Evolutionary conservation across 2,113 vertebrate species (phyloP).

Genomic region (Ailurus styani): DNA sequence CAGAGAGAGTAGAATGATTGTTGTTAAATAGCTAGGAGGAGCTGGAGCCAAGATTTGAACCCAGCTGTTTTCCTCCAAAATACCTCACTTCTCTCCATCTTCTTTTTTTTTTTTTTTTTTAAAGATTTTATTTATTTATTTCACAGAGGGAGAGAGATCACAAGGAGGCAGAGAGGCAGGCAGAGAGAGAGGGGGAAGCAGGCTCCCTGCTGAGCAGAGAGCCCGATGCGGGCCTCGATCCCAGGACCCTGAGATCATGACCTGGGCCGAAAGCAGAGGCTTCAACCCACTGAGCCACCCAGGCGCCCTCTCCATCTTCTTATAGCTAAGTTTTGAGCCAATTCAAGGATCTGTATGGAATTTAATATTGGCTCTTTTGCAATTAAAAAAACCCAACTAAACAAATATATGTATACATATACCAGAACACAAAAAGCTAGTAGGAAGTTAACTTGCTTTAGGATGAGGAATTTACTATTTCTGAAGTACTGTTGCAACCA

Average conservation of each 20-base stretch:
- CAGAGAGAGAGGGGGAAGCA: too few species aligned
- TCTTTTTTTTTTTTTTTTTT: too few species aligned
- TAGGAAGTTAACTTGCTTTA: background rate
- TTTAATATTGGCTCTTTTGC: background rate
- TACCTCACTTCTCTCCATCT: background rate
- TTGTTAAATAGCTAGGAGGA: background rate
- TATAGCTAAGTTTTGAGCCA: background rate
- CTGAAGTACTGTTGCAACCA: background rate
- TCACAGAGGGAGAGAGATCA: too few species aligned
- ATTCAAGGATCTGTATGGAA: background rate
- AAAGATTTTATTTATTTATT: too few species aligned
- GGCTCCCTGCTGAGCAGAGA: too few species aligned
- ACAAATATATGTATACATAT: background rate
- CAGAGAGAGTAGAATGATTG: background rate
- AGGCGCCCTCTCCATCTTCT: too few species aligned
- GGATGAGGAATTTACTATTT: background rate
- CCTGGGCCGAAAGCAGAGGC: too few species aligned
- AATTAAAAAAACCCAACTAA: background rate
- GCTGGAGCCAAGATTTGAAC: background rate
- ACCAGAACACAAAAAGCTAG: background rate
- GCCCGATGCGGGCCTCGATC: too few species aligned
- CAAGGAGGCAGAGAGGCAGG: too few species aligned
- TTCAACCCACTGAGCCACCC: too few species aligned
- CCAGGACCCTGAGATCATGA: too few species aligned
- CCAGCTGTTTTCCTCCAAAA: background rate